A percentile compares a stretch with the other conserved stretches of the same genome.
Evolutionary conservation across 2,797 vertebrate genomes (phyloP).

Genomic region (Heliangelus exortis): DNA sequence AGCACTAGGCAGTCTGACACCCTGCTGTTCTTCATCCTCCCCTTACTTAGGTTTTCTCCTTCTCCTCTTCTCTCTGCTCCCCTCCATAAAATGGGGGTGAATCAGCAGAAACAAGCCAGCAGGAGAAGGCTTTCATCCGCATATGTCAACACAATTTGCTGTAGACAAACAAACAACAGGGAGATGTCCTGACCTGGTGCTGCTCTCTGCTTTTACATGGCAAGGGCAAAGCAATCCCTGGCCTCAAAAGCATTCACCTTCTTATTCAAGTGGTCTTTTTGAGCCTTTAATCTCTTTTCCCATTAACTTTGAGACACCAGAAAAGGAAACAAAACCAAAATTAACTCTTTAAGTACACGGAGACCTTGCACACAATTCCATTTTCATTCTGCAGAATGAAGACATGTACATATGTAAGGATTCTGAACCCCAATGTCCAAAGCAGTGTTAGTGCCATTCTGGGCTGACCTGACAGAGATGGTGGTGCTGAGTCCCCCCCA

Average conservation of each 20-base stretch:
- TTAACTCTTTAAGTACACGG: background rate
- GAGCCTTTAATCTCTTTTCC: background rate
- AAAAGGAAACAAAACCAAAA: background rate
- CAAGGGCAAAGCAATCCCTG: background rate
- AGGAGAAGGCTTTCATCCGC: conserved; percentile 8
- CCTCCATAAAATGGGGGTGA: background rate
- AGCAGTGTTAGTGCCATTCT: background rate
- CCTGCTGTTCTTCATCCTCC: conserved; percentile 54
- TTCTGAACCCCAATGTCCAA: background rate
- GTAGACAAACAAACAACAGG: background rate
- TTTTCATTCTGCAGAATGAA: background rate
- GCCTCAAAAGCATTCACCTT: background rate
- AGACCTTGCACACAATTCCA: background rate
- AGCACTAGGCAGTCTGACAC: conserved; percentile 56
- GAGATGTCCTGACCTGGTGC: background rate
- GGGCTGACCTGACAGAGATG: background rate
- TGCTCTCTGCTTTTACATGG: accelerated
- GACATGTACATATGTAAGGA: background rate
- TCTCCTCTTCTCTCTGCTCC: conserved; percentile 29
- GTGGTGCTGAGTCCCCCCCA: background rate
- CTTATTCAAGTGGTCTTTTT: background rate
- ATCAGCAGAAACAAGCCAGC: conserved; percentile 40
- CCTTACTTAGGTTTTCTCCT: background rate
- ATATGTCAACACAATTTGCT: background rate
- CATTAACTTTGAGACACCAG: background rate